A percentile compares a stretch with the other conserved stretches of the same genome.
phyloP scores from a whole-genome alignment of 2,888 invertebrate species.

The Cheilosia grossa region DNA sequence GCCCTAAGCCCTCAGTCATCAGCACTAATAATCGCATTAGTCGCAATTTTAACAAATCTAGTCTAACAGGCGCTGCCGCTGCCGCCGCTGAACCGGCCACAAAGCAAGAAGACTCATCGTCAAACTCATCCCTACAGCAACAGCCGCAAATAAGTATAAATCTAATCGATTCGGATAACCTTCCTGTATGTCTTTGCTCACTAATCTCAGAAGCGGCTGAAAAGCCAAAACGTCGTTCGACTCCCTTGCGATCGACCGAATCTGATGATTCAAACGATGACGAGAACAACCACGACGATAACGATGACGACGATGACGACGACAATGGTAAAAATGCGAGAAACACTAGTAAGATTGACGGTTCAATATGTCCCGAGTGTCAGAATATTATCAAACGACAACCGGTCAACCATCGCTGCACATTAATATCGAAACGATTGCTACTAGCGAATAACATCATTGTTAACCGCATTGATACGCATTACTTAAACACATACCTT shows the following conservation, averaged over 20 bases:
- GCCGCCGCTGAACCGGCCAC: constrained; percentile 18
- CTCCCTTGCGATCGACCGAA: constrained; percentile 64
- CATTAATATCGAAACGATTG: constrained; percentile 80
- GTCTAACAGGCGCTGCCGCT: constrained; percentile 55
- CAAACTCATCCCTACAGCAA: constrained; percentile 64
- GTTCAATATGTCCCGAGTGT: constrained; percentile 80
- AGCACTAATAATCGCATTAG: constrained; percentile 68
- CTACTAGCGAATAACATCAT: constrained; percentile 83
- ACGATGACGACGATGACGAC: constrained; percentile 27
- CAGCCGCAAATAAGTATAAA: constrained; percentile 80
- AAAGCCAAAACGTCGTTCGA: constrained; percentile 56
- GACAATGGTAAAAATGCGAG: constrained; percentile 22
- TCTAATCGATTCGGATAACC: constrained; percentile 84
- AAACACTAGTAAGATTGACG: constrained; percentile 66
- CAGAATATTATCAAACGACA: constrained; percentile 80
- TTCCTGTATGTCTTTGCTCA: constrained; percentile 80
- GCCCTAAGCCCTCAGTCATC: constrained; percentile 74
- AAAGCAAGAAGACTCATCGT: constrained; percentile 63
- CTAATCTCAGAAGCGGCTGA: constrained; percentile 74
- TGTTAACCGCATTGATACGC: constrained; percentile 85
- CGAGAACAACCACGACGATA: constrained; percentile 10
- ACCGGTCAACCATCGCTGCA: constrained; percentile 79
- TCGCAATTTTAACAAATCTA: constrained; percentile 70
- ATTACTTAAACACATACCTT: constrained; percentile 82
- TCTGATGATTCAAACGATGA: constrained; percentile 54